Evolutionary conservation across 2,888 invertebrate species (phyloP).

Genomic region (Pyrgus malvae): DNA sequence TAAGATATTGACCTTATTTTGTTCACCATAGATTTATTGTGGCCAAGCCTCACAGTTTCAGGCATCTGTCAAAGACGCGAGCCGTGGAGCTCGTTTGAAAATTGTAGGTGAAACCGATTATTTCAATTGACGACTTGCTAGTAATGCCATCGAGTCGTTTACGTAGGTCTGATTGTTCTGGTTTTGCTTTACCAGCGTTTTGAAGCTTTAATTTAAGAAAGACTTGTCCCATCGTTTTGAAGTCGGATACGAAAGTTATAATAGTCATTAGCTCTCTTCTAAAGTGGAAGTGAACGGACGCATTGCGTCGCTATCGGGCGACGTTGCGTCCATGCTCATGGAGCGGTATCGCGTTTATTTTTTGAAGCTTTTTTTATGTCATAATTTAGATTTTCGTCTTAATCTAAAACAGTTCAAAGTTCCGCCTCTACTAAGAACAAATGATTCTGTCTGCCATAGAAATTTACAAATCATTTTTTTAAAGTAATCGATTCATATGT

Average conservation of each 20-base stretch:
- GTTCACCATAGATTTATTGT: slow-evolving; percentile 38
- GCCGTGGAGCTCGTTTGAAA: slow-evolving; percentile 2
- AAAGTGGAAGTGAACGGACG: slow-evolving; percentile 12
- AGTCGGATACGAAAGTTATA: slow-evolving; percentile 53
- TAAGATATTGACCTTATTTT: slow-evolving; percentile 49
- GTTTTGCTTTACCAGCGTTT: slow-evolving; percentile 35
- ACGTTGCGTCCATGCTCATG: slow-evolving; percentile 13
- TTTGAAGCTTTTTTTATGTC: slow-evolving; percentile 18
- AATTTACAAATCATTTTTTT: slow-evolving; percentile 24
- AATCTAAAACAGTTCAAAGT: slow-evolving; percentile 24
- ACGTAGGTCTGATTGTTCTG: slow-evolving; percentile 24
- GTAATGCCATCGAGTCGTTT: slow-evolving; percentile 20
- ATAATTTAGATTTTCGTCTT: slow-evolving; percentile 18
- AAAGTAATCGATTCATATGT: slow-evolving; percentile 2
- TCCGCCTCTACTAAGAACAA: slow-evolving; percentile 28
- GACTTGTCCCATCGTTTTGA: slow-evolving; percentile 69
- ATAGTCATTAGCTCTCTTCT: slow-evolving; percentile 69
- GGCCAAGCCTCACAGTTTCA: slow-evolving; percentile 23
- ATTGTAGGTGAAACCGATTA: slow-evolving; percentile 22
- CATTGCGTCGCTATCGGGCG: neutral
- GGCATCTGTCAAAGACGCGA: slow-evolving; percentile 17
- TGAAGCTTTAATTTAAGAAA: slow-evolving; percentile 63
- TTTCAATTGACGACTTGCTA: slow-evolving; percentile 20
- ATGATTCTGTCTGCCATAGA: slow-evolving; percentile 28
- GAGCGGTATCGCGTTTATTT: slow-evolving; percentile 19